Percentiles rank a stretch among this genome's conserved stretches.
Conservation (phyloP, 1,140 invertebrate genomes). For the Colletes gigas region DNA sequence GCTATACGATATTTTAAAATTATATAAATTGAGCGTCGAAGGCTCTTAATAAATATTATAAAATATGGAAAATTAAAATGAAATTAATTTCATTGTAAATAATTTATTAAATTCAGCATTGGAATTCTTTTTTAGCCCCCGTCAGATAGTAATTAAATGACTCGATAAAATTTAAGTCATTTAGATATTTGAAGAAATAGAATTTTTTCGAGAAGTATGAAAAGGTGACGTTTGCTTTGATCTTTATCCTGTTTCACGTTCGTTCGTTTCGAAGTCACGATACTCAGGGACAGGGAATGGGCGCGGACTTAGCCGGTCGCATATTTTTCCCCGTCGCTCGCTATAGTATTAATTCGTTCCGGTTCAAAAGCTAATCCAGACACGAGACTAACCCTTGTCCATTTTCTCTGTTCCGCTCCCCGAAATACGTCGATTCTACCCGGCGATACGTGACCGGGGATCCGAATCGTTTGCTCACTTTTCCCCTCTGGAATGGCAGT, state of each 20-base stretch:
- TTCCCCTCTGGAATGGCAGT: slow-evolving; percentile 40
- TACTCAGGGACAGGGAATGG: background rate
- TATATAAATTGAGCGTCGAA: too few species aligned
- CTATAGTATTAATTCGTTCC: slow-evolving; percentile 66
- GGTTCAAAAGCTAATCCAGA: slow-evolving; percentile 64
- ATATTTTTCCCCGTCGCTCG: slow-evolving; percentile 21
- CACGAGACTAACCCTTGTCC: slow-evolving; percentile 65
- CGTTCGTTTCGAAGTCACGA: slow-evolving; percentile 11
- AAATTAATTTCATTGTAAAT: too few species aligned
- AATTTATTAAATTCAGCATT: too few species aligned
- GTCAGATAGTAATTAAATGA: too few species aligned
- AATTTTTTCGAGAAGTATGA: too few species aligned
- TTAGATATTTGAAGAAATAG: too few species aligned
- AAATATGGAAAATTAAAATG: too few species aligned
- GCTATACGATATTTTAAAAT: too few species aligned
- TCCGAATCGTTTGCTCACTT: slow-evolving; percentile 53
- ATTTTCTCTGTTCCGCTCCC: slow-evolving; percentile 56
- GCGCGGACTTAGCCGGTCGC: background rate
- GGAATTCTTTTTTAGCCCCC: too few species aligned
- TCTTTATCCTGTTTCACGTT: background rate
- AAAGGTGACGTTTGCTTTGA: background rate
- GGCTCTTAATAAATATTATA: too few species aligned
- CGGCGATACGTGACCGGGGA: slow-evolving; percentile 58
- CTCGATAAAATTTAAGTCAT: too few species aligned
- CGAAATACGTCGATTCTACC: slow-evolving; percentile 60